Evolutionary conservation across 2,113 vertebrate genomes (phyloP), one percentile per base, ranked within the genome.

Genomic region (Fulmarus glacialis): DNA sequence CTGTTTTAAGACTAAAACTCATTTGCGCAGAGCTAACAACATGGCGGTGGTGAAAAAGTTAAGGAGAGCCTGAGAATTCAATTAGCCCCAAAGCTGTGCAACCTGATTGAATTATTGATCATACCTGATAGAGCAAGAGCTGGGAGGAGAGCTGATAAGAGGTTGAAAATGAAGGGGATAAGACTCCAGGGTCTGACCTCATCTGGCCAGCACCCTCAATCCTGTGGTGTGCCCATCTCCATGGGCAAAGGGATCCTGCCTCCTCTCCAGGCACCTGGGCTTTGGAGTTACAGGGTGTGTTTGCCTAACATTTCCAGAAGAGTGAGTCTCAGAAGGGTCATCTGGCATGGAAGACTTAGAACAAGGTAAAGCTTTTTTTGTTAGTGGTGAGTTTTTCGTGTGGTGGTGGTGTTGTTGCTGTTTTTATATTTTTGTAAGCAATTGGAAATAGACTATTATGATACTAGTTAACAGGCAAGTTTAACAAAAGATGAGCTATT

Each of bases 201-300:
- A 23, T 4, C 6, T 42, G 3, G 10, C 6, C 3, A 22, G 22
- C 5, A 68, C 8, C 4, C 26, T 68, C 1, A 16, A 8, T 36
- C 34, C 4, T 66, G 22, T 29, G 27, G 5, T 38, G 11, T 50
- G 19, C 11, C 22, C 0, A 5, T 71, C 55, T 91, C 27, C 10
- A 6, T n/a, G n/a, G 47, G 10, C 11, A 36, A 74, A 48, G 21
- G n/a, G 8, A 4, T 71, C 34, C 12, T 82, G 10, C 5, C 10
- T 82, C 27, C 11, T 52, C 50, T 66, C 27, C 15, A 40, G 48
- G 21, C 6, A 27, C 6, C 3, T 36, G 52, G n/a, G 17, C 8
- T 82, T 82, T 43, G 42, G 40, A 74, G 9, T 43, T 58, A 42
- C 1, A 67, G 19, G 3, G 14, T 2, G 0, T 0, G 0, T 75